Conservation (phyloP, 2,797 vertebrate genomes). For the Lacerta viridis region DNA sequence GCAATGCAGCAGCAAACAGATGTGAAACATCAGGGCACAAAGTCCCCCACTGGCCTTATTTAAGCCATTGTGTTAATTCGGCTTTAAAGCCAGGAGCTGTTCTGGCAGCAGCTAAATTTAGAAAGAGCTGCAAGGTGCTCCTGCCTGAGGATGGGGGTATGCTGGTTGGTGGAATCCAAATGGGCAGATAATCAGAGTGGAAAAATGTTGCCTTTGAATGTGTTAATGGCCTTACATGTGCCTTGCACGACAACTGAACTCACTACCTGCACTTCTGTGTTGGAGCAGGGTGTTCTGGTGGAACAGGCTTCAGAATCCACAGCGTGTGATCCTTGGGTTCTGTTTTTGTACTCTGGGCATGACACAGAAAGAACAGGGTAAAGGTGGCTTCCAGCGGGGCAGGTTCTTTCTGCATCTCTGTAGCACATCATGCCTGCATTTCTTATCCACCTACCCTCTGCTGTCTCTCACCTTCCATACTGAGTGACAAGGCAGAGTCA, state of each 20-base stretch:
- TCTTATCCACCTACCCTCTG: neutral
- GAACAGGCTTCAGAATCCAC: neutral
- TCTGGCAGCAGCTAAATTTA: slow-evolving; percentile 37
- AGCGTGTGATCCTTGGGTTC: neutral
- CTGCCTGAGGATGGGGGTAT: neutral
- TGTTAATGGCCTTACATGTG: neutral
- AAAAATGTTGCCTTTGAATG: neutral
- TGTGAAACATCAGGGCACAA: slow-evolving; percentile 2
- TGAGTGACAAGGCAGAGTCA: neutral
- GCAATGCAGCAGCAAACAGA: slow-evolving; percentile 1
- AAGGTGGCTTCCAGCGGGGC: neutral
- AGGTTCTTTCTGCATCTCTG: neutral
- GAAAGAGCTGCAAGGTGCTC: slow-evolving; percentile 32
- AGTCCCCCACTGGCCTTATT: slow-evolving; percentile 16
- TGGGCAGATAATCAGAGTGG: slow-evolving; percentile 14
- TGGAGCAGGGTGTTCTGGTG: neutral
- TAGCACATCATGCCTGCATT: neutral
- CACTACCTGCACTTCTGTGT: neutral
- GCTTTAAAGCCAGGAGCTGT: slow-evolving; percentile 27
- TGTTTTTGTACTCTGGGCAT: neutral
- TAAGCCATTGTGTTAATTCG: slow-evolving; percentile 18
- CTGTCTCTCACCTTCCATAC: neutral
- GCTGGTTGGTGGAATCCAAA: slow-evolving; percentile 5
- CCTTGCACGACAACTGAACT: neutral
- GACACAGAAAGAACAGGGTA: neutral